Conservation (phyloP, 2,888 invertebrate species). For the Polyploca ridens region DNA sequence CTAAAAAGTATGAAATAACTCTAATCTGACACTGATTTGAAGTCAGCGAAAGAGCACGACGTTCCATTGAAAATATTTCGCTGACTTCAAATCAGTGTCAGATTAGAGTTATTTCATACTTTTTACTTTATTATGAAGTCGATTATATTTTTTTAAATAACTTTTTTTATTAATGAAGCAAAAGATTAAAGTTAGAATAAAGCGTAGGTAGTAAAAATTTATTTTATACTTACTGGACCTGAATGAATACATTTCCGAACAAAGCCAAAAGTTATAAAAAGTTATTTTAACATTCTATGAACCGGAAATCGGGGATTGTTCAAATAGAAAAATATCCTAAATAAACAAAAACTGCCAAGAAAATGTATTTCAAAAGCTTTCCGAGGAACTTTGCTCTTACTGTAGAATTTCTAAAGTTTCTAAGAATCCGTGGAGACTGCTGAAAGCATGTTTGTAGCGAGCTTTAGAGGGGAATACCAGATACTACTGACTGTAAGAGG, state of each 20-base stretch:
- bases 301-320: neutral
- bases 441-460: neutral
- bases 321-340: neutral
- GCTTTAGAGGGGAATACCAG: neutral
- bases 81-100: too few species aligned
- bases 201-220: too few species aligned
- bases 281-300: neutral
- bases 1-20: too few species aligned
- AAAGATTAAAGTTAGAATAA: too few species aligned
- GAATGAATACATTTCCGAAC: neutral
- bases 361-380: conserved; percentile 1
- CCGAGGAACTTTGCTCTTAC: neutral
- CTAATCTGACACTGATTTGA: too few species aligned
- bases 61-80: too few species aligned
- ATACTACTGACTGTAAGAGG: too few species aligned
- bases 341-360: neutral
- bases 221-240: neutral
- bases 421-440: neutral
- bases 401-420: conserved; percentile 6
- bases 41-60: too few species aligned
- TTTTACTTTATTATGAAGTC: too few species aligned
- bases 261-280: neutral
- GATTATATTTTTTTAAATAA: too few species aligned
- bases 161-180: too few species aligned
- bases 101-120: too few species aligned